Conservation (phyloP, 2,888 invertebrate species). For the Agonopterix subpropinquella region DNA sequence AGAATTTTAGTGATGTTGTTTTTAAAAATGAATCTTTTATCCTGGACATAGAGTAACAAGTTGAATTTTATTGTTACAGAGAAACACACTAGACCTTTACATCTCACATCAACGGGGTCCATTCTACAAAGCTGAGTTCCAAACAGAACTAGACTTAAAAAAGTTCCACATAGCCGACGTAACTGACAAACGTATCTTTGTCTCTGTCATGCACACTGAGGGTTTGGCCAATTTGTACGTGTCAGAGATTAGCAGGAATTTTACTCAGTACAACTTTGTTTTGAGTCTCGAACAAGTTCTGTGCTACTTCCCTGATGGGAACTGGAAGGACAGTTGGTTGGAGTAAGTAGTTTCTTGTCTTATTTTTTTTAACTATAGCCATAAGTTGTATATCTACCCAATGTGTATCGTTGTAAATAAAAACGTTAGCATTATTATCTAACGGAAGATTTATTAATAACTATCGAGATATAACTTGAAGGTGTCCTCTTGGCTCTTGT, state of each 20-base stretch:
- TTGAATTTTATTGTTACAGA: slow-evolving; percentile 32
- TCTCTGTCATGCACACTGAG: slow-evolving; percentile 87
- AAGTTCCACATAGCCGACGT: slow-evolving; percentile 91
- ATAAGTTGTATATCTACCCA: background rate
- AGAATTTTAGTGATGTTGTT: too few relatives aligned
- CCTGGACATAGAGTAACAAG: too few relatives aligned
- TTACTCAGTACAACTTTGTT: slow-evolving; percentile 81
- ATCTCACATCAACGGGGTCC: slow-evolving; percentile 84
- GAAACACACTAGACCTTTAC: slow-evolving; percentile 78
- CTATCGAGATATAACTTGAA: too few relatives aligned
- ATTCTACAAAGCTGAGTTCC: slow-evolving; percentile 85
- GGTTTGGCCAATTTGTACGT: slow-evolving; percentile 86
- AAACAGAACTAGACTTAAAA: slow-evolving; percentile 77
- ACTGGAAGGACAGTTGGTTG: slow-evolving; percentile 88
- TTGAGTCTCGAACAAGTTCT: slow-evolving; percentile 87
- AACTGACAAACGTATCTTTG: slow-evolving; percentile 85
- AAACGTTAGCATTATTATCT: background rate
- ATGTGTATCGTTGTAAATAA: background rate
- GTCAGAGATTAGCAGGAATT: slow-evolving; percentile 80
- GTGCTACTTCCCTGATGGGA: slow-evolving; percentile 88
- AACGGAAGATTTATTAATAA: background rate
- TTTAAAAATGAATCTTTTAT: too few relatives aligned
- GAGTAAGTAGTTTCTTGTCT: slow-evolving; percentile 74
- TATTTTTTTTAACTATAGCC: background rate
- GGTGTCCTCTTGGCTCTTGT: too few relatives aligned